Percentiles rank a stretch among this genome's conserved stretches.
phyloP scores from a whole-genome alignment of 2,113 vertebrate genomes.

The Lonchura striata region DNA sequence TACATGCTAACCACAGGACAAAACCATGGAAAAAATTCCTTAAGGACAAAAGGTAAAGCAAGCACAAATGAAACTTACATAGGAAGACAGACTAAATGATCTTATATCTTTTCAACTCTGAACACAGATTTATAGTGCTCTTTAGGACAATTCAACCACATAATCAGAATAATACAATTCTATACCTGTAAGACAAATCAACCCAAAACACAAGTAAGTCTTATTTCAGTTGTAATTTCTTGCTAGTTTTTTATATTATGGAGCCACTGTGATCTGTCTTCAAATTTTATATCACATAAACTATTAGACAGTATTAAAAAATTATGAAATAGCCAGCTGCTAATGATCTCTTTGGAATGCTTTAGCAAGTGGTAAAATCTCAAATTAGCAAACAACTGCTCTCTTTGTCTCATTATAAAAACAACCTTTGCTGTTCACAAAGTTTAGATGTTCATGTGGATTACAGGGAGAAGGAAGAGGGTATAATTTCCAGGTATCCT shows the following conservation, averaged over 20 bases:
- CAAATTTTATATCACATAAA: not conserved
- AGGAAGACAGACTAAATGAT: not conserved
- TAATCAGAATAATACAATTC: not conserved
- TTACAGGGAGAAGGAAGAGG: not conserved
- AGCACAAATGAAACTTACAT: not conserved
- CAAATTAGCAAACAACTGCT: not conserved
- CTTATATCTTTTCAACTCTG: not conserved
- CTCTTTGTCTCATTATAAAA: not conserved
- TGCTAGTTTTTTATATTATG: not conserved
- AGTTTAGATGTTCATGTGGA: not conserved
- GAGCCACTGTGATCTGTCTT: not conserved
- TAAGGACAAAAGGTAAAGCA: not conserved
- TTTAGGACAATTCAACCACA: not conserved
- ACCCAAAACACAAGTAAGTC: not conserved
- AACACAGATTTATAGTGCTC: not conserved
- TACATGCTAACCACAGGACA: not conserved
- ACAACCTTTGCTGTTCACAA: not conserved
- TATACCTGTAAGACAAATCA: not conserved
- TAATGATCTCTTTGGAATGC: not conserved
- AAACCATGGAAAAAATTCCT: not conserved
- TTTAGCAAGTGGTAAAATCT: not conserved
- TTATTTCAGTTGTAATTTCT: not conserved
- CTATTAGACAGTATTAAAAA: not conserved
- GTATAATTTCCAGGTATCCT: not conserved
- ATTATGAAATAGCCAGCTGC: not conserved